Conservation (phyloP, 2,888 invertebrate species). For the Andrena hattorfiana region DNA sequence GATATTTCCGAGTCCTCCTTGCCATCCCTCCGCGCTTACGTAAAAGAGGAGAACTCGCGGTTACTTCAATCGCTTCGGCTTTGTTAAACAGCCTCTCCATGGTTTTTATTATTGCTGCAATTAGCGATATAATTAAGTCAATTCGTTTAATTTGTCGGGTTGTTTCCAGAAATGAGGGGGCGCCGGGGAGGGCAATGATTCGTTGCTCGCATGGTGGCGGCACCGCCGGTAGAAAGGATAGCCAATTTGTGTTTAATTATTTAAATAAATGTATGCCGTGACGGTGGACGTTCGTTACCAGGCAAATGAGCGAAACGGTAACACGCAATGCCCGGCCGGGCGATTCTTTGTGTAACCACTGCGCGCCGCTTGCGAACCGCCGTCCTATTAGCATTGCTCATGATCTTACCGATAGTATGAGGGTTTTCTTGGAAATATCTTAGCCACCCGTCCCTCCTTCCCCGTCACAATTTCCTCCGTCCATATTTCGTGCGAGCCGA, state of each 20-base stretch:
- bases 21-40: neutral
- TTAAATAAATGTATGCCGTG: constrained; percentile 82
- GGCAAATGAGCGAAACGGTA: constrained; percentile 82
- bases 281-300: constrained; percentile 80
- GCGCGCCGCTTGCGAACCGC: constrained; percentile 53
- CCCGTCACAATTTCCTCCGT: constrained; percentile 43
- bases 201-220: constrained; percentile 21
- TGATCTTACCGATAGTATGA: constrained; percentile 88
- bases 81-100: constrained; percentile 6
- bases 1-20: neutral
- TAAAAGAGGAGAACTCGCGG: neutral
- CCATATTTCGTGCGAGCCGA: constrained; percentile 26
- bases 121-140: constrained; percentile 57
- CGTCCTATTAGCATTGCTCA: constrained; percentile 75
- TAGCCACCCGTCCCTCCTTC: neutral
- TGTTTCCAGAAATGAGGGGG: constrained; percentile 23
- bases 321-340: constrained; percentile 77
- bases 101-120: constrained; percentile 48
- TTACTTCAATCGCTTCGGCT: neutral
- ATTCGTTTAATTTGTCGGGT: constrained; percentile 58
- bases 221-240: constrained; percentile 22
- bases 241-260: constrained; percentile 80
- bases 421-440: constrained; percentile 66
- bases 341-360: constrained; percentile 70
- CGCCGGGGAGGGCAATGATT: constrained; percentile 23